Percentiles rank a stretch among this genome's conserved stretches.
Conservation (phyloP, 2,888 invertebrate genomes). For the Parascotia fuliginaria region DNA sequence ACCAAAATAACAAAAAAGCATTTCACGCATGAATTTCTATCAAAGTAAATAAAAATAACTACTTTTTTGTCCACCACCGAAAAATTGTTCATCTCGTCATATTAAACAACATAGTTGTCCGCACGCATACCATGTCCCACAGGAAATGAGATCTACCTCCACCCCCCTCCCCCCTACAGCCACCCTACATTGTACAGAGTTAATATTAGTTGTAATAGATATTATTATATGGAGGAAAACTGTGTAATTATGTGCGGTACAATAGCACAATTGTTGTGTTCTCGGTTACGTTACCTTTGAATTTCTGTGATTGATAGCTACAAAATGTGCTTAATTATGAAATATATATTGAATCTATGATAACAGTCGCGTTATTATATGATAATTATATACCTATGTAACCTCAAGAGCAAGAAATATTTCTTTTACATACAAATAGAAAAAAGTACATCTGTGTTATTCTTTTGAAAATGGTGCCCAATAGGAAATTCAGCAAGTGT, state of each 20-base stretch:
- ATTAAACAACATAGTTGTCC: constrained; percentile 5
- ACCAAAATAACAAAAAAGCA: no score
- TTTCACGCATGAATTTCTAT: no score
- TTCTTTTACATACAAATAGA: no score
- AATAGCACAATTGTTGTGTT: background rate
- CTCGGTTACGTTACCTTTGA: background rate
- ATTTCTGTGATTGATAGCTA: background rate
- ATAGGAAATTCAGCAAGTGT: no score
- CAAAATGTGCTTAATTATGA: no score
- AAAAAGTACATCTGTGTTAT: no score
- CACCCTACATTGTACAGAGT: constrained; percentile 7
- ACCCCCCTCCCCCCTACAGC: background rate
- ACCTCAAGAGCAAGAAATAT: no score
- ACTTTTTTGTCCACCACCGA: background rate
- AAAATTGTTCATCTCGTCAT: constrained; percentile 1
- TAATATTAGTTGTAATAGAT: constrained; percentile 9
- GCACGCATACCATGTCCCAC: constrained; percentile 45
- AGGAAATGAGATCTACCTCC: constrained; percentile 58
- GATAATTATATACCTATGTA: no score
- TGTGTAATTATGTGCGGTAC: background rate
- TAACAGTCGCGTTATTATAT: no score
- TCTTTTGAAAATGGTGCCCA: no score
- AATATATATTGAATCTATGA: no score
- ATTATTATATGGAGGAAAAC: constrained; percentile 2
- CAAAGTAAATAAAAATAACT: no score